Base-by-base conservation (phyloP, 1,140 invertebrate genomes). In the Vanessa tameamea region DNA sequence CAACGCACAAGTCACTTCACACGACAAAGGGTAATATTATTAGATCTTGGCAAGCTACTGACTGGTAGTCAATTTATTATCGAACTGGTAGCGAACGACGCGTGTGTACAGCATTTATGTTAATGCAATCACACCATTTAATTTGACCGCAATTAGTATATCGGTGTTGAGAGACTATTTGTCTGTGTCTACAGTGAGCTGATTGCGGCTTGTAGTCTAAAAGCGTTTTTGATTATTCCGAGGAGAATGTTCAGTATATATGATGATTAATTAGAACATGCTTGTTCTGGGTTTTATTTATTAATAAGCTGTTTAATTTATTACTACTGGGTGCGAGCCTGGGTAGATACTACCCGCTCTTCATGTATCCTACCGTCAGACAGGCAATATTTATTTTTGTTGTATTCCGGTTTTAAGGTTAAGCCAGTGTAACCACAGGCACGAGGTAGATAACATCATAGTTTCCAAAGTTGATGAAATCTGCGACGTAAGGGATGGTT, bases 21-120 rank as follows among this genome's bases (percentile, higher is more conserved):
- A 77, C 73, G 73, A 81, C 77, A 82, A 83, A 83, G 82, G 69
- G 61, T 76, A 79, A 75, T 83, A 83, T 83, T 82, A 83, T 83
- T 83, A 83, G 82, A 82, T 73, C 78, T 83, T 83, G 82, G 82
- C 82, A 82, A 73, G 50, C 73, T 8, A 16, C 3, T 65, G 66
- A 64, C 71, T 59, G 43, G 61, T 71, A 75, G 77, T 77, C 75
- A 70, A 83, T 83, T 83, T 82, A 83, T 77, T 83, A 80, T 79
- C 73, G 73, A 81, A 81, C 71, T 50, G 69, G 69, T 53, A 69
- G 66, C 65, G 75, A 78, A 79, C 78, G 72, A 78, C 69, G 57
- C 66, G 63, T 73, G 47, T 73, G 68, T 73, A 67, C 61, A 72
- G 63, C 65, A 66, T 74, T 72, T 73, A 23, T 76, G 79, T 75